phyloP scores from a whole-genome alignment of 92 coral and sea anemone species.

The Virgularia gustaviana region DNA sequence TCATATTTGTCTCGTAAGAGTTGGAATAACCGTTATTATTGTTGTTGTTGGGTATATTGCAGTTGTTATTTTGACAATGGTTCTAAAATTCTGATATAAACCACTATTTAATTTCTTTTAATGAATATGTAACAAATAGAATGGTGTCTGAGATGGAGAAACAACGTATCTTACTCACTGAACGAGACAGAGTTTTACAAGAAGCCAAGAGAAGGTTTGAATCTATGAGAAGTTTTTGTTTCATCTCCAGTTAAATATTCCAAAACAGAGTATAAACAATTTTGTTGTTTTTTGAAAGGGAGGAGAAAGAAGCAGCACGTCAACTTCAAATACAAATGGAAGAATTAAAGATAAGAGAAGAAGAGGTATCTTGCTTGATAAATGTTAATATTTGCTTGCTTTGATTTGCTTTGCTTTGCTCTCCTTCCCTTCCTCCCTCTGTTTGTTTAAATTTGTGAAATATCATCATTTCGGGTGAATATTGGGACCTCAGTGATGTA shows the following conservation, averaged over 20 bases:
- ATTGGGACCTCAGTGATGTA: not conserved
- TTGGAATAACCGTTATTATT: too few species aligned
- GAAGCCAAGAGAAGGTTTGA: constrained; percentile 78
- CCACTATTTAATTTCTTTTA: not conserved
- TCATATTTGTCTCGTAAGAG: too few species aligned
- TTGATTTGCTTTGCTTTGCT: not conserved
- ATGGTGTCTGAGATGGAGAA: constrained; percentile 87
- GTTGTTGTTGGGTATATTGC: too few species aligned
- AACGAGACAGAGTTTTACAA: constrained; percentile 69
- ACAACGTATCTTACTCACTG: constrained; percentile 64
- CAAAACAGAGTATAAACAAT: not conserved
- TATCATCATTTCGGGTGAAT: not conserved
- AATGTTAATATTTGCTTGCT: not conserved
- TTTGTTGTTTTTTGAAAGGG: constrained; percentile 42
- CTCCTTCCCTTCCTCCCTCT: too few species aligned
- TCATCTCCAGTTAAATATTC: not conserved
- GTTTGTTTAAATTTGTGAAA: not conserved
- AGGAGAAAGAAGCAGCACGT: constrained; percentile 69
- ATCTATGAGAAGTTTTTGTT: not conserved
- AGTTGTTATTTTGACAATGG: not conserved
- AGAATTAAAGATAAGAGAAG: constrained; percentile 77
- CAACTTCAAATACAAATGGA: constrained; percentile 83
- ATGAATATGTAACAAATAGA: constrained; percentile 44
- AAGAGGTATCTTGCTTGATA: too few species aligned
- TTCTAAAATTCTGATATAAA: not conserved